Evolutionary conservation across 2,888 invertebrate species (phyloP).

Genomic region (Meghimatium bilineatum): DNA sequence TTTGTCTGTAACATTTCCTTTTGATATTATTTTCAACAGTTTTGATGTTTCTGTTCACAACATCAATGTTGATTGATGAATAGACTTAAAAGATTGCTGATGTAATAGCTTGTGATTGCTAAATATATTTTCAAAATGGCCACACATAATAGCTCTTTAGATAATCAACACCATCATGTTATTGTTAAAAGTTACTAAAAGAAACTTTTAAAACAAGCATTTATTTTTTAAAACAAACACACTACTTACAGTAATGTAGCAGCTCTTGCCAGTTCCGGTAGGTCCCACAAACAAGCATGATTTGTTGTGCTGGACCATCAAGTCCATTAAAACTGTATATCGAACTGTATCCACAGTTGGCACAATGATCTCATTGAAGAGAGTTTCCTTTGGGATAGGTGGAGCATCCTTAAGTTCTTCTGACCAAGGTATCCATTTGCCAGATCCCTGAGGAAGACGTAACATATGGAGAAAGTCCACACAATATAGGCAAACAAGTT

Average conservation of each 20-base stretch:
- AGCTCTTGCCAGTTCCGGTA: slow-evolving; percentile 79
- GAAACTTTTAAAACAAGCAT: too few species aligned
- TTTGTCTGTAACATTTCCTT: too few species aligned
- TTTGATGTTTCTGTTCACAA: too few species aligned
- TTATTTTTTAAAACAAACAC: neutral
- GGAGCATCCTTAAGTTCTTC: slow-evolving; percentile 84
- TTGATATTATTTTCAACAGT: too few species aligned
- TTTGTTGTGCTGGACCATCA: slow-evolving; percentile 89
- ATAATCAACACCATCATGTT: too few species aligned
- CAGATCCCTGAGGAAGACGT: slow-evolving; percentile 76
- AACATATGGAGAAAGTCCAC: neutral
- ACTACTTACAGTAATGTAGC: slow-evolving; percentile 77
- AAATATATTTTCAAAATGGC: too few species aligned
- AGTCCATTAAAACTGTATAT: slow-evolving; percentile 86
- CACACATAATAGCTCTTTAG: too few species aligned
- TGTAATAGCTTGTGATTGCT: too few species aligned
- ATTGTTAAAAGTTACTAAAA: too few species aligned
- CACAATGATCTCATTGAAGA: slow-evolving; percentile 95
- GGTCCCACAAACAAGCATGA: slow-evolving; percentile 87
- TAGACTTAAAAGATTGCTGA: too few species aligned
- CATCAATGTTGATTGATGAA: too few species aligned
- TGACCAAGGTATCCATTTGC: slow-evolving; percentile 95
- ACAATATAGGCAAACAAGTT: neutral
- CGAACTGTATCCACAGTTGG: slow-evolving; percentile 93
- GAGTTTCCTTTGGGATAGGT: slow-evolving; percentile 83